A percentile compares a stretch with the other conserved stretches of the same genome.
Conservation (phyloP, 2,113 vertebrate genomes). For the Emberiza fucata region DNA sequence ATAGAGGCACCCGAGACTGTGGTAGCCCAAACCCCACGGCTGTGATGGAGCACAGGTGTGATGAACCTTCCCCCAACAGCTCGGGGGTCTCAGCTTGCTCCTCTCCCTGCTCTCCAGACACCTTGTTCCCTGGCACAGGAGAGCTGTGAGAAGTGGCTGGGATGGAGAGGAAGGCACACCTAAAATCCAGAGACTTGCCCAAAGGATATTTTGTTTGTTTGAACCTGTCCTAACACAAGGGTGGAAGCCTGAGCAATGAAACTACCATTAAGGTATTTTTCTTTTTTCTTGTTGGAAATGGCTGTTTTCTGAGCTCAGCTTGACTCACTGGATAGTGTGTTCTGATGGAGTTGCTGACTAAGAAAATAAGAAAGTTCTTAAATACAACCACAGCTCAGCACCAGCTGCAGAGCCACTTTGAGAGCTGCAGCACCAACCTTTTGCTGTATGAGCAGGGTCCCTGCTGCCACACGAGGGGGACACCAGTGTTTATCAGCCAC, state of each 20-base stretch:
- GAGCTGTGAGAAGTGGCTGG: background rate
- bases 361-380: background rate
- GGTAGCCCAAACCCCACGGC: background rate
- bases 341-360: background rate
- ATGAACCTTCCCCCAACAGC: background rate
- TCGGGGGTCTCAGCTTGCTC: background rate
- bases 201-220: background rate
- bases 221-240: background rate
- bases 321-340: background rate
- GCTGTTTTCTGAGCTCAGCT: background rate
- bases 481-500: background rate
- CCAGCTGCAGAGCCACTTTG: background rate
- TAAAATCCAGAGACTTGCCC: background rate
- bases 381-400: background rate
- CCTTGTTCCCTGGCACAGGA: background rate
- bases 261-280: background rate
- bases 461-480: background rate
- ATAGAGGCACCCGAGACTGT: background rate
- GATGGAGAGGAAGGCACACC: background rate
- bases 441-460: background rate
- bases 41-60: accelerated
- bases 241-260: background rate
- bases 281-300: background rate
- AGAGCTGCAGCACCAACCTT: background rate
- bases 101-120: background rate